These are phyloP conservation scores for Aphodius granarius DNA, from an alignment of 2,888 invertebrate species.

Conservation along the genomic window DNA sequence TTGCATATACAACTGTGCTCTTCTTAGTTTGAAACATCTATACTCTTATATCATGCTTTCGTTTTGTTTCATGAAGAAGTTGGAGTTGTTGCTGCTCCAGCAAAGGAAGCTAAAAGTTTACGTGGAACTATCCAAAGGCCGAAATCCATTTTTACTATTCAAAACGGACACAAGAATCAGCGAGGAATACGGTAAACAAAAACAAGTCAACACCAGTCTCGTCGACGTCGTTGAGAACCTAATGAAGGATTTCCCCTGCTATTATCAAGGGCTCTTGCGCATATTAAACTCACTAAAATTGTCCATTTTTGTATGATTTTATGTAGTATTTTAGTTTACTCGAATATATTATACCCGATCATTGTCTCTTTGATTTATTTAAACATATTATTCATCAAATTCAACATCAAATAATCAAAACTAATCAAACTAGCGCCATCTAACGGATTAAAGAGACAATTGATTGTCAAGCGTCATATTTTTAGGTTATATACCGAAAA, in stretches of 20 bases:
- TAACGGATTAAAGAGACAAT: too few relatives aligned
- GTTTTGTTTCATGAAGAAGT: constrained; percentile 54
- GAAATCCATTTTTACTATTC: constrained; percentile 42
- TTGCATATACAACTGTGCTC: too few relatives aligned
- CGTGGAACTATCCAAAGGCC: constrained; percentile 54
- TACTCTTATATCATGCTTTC: constrained; percentile 20
- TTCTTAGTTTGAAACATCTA: too few relatives aligned
- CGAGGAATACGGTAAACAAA: constrained; percentile 62
- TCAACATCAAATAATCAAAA: not conserved
- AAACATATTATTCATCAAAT: not conserved
- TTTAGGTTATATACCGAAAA: too few relatives aligned
- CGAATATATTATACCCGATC: not conserved
- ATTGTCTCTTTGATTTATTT: not conserved
- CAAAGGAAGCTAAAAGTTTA: constrained; percentile 71
- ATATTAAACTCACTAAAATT: constrained; percentile 58
- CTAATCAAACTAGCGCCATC: too few relatives aligned
- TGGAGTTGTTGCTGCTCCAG: constrained; percentile 65
- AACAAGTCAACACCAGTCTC: constrained; percentile 61
- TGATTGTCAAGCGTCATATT: too few relatives aligned
- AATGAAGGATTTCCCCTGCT: constrained; percentile 63
- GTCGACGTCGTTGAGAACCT: constrained; percentile 61
- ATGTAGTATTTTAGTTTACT: not conserved
- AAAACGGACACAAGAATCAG: constrained; percentile 55
- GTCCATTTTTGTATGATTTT: not conserved
- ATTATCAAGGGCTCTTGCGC: constrained; percentile 52